Conservation (phyloP, 2,888 invertebrate species). For the Malacosoma neustria region DNA sequence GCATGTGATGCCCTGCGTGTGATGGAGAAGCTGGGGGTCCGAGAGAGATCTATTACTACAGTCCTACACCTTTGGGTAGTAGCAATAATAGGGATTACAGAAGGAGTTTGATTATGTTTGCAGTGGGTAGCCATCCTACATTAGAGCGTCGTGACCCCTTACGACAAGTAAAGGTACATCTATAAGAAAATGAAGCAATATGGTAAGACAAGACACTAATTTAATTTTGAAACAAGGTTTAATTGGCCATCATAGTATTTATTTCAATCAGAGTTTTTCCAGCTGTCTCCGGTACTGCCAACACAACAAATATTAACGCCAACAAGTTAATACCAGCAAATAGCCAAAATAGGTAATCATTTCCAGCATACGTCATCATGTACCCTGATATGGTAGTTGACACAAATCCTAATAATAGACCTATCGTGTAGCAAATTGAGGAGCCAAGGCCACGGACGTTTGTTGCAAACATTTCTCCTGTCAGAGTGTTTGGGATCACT, state of each 20-base stretch:
- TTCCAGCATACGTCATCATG: slow-evolving; percentile 13
- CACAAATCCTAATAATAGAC: slow-evolving; percentile 16
- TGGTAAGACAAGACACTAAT: not conserved
- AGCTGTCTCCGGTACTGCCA: slow-evolving; percentile 26
- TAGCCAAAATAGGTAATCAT: slow-evolving; percentile 18
- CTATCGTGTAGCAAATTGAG: slow-evolving; percentile 11
- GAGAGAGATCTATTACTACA: too few species aligned
- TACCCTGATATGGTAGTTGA: slow-evolving; percentile 11
- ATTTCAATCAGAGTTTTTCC: slow-evolving; percentile 23
- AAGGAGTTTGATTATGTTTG: too few species aligned
- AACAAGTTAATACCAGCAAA: slow-evolving; percentile 12
- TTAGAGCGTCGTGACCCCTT: too few species aligned
- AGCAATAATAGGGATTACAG: too few species aligned
- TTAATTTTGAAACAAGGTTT: slow-evolving; percentile 1
- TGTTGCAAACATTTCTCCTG: slow-evolving; percentile 20
- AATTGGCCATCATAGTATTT: slow-evolving; percentile 14
- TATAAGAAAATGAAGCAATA: too few species aligned
- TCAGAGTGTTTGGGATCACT: slow-evolving; percentile 10
- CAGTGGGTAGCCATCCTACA: too few species aligned
- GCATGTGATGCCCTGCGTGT: too few species aligned
- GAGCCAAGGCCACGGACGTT: slow-evolving; percentile 20
- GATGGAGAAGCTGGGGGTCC: too few species aligned
- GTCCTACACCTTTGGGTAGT: too few species aligned
- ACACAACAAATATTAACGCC: slow-evolving; percentile 15
- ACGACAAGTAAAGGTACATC: too few species aligned